phyloP scores from a whole-genome alignment of 2,113 vertebrate species.

The Oncorhynchus masou region DNA sequence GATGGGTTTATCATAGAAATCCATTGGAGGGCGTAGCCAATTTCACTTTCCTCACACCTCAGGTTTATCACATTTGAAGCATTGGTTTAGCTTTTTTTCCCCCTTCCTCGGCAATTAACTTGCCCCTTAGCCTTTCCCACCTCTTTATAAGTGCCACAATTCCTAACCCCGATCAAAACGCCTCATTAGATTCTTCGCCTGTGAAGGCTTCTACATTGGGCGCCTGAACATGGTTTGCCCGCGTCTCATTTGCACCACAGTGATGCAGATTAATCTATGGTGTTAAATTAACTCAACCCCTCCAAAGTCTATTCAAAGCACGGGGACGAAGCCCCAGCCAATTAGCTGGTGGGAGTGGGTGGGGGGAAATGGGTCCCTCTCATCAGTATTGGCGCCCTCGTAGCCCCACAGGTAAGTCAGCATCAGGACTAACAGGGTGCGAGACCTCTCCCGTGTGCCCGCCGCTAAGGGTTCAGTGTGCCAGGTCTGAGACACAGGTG shows the following conservation, averaged over 20 bases:
- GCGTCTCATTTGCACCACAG: constrained; percentile 5
- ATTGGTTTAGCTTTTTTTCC: constrained; percentile 11
- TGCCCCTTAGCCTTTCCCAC: constrained; percentile 24
- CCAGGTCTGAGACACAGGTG: constrained; percentile 45
- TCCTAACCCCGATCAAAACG: constrained; percentile 8
- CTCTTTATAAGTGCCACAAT: constrained; percentile 16
- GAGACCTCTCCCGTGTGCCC: constrained; percentile 25
- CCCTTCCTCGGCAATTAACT: constrained; percentile 4
- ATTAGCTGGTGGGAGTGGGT: constrained; percentile 17
- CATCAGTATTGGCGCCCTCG: constrained; percentile 18
- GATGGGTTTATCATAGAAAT: constrained; percentile 27
- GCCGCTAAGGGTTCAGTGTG: constrained; percentile 23
- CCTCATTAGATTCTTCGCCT: constrained; percentile 35
- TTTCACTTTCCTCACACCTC: background rate
- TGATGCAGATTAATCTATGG: constrained; percentile 52
- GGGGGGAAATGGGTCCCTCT: background rate
- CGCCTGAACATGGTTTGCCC: background rate
- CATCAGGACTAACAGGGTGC: constrained; percentile 23
- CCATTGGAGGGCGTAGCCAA: constrained; percentile 35
- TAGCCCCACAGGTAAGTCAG: constrained; percentile 26
- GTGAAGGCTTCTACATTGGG: background rate
- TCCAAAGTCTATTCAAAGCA: constrained; percentile 18
- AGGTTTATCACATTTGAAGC: constrained; percentile 40
- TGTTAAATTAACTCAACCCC: constrained; percentile 41
- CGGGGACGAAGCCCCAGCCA: constrained; percentile 32